These are phyloP conservation scores for Oxyruncus cristatus DNA, from an alignment of 2,113 vertebrate genomes.

Conservation along the genomic window DNA sequence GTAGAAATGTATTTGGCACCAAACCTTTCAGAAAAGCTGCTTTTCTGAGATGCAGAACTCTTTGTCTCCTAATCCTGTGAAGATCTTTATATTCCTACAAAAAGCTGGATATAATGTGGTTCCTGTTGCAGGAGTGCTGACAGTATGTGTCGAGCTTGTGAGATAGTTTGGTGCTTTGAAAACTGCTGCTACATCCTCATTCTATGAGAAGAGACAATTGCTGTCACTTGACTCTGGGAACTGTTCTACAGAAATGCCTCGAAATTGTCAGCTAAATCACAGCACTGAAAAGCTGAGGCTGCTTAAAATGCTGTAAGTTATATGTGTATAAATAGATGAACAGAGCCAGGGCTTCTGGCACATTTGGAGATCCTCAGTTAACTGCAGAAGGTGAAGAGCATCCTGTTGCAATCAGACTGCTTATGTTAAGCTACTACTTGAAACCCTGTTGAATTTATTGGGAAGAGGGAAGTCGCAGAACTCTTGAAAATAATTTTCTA, in stretches of 20 bases:
- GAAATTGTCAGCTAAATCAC: not conserved
- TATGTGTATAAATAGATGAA: not conserved
- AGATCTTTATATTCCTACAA: not conserved
- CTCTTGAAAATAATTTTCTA: not conserved
- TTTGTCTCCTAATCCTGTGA: not conserved
- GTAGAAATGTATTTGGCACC: not conserved
- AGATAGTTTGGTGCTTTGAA: not conserved
- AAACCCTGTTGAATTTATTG: not conserved
- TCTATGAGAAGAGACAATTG: not conserved
- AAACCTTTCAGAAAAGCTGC: not conserved
- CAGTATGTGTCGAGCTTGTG: not conserved
- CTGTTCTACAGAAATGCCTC: not conserved
- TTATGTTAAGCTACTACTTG: not conserved
- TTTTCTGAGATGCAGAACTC: not conserved
- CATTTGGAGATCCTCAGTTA: not conserved
- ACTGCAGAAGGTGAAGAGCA: not conserved
- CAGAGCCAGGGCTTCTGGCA: not conserved
- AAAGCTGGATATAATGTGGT: not conserved
- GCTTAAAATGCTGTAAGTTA: not conserved
- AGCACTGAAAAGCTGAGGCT: not conserved
- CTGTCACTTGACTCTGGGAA: not conserved
- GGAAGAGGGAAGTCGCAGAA: not conserved
- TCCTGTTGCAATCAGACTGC: not conserved
- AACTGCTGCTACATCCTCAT: not conserved
- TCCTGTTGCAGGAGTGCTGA: not conserved